Percentiles rank a stretch among this genome's conserved stretches.
Evolutionary conservation across 2,797 vertebrate genomes (phyloP).

Genomic region (Mionectes olivaceus): DNA sequence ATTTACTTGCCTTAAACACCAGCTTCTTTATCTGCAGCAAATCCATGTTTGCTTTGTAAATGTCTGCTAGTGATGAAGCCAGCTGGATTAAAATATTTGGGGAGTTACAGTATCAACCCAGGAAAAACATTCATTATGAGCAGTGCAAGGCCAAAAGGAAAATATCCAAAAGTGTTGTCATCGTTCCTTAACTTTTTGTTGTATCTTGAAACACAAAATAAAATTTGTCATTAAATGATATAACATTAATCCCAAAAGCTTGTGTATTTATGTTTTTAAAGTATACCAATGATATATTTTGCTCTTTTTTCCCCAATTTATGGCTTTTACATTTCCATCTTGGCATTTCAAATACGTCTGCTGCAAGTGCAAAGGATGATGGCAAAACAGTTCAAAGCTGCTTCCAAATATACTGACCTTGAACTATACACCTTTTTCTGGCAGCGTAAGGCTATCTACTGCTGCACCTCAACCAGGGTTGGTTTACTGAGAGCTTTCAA

Average conservation of each 20-base stretch:
- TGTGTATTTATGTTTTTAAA: not conserved
- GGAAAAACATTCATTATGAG: not conserved
- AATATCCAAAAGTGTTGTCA: not conserved
- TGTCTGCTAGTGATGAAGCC: not conserved
- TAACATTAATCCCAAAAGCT: not conserved
- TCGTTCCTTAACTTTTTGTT: not conserved
- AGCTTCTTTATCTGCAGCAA: not conserved
- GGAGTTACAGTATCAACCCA: not conserved
- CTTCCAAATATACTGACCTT: not conserved
- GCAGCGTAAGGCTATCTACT: not conserved
- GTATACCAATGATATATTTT: not conserved
- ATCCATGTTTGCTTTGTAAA: not conserved
- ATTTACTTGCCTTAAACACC: slow-evolving; percentile 29
- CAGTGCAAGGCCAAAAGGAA: not conserved
- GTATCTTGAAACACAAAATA: not conserved
- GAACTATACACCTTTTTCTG: not conserved
- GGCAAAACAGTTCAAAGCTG: not conserved
- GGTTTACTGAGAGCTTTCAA: rapidly evolving
- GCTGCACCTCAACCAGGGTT: not conserved
- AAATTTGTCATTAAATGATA: not conserved
- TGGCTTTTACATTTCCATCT: not conserved
- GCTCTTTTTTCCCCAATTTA: not conserved
- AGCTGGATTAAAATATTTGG: not conserved
- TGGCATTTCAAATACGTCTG: not conserved
- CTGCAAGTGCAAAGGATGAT: not conserved